phyloP scores from a whole-genome alignment of 2,113 vertebrate genomes.

The Probosciger aterrimus region DNA sequence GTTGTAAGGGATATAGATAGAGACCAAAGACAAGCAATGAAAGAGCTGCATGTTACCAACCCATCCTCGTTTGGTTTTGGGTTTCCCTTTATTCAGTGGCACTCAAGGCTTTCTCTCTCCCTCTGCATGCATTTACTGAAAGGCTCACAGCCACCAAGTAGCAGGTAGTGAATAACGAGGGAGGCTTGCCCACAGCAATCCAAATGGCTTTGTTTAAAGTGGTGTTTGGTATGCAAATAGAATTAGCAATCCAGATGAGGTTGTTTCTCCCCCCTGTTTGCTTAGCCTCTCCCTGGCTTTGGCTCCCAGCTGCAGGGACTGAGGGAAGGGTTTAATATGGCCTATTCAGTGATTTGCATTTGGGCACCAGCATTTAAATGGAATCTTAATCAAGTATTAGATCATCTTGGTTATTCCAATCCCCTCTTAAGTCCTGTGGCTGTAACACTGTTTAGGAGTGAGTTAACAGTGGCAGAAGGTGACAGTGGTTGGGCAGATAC shows the following conservation, averaged over 20 bases:
- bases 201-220: not conserved
- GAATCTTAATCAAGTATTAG: not conserved
- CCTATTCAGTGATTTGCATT: not conserved
- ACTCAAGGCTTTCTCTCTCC: not conserved
- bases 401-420: not conserved
- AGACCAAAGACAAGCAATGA: not conserved
- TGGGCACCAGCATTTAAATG: not conserved
- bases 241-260: not conserved
- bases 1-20: not conserved
- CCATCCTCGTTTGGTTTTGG: not conserved
- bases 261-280: not conserved
- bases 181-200: not conserved
- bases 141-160: not conserved
- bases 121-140: not conserved
- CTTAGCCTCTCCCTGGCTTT: not conserved
- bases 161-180: not conserved
- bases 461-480: not conserved
- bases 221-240: constrained; percentile 22
- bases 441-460: not conserved
- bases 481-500: not conserved
- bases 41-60: no score
- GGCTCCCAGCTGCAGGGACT: not conserved
- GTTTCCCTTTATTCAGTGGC: not conserved
- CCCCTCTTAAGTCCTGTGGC: not conserved
- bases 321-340: not conserved